A percentile compares a stretch with the other conserved stretches of the same genome.
These are phyloP conservation scores for Drosophila lacicola DNA, from an alignment of 2,888 invertebrate genomes.

Conservation along the genomic window DNA sequence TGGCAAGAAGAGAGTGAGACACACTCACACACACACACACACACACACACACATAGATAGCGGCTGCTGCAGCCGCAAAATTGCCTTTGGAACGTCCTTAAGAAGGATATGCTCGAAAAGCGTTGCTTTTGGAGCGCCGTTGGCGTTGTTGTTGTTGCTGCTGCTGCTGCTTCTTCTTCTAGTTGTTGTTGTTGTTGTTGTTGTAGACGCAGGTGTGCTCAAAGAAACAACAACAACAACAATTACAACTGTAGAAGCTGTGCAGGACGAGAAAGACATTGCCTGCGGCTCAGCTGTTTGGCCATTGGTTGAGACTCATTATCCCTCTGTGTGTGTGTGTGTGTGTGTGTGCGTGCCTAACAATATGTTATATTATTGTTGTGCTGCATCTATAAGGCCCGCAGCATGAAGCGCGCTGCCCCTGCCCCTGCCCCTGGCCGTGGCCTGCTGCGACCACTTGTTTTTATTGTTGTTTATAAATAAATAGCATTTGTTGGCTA, in stretches of 20 bases:
- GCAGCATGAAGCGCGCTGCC: no score
- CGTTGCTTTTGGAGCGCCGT: slow-evolving; percentile 59
- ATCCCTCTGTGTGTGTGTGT: slow-evolving; percentile 4
- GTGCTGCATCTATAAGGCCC: slow-evolving; percentile 10
- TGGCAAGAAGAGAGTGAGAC: slow-evolving; percentile 40
- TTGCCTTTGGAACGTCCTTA: slow-evolving; percentile 85
- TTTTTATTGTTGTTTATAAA: slow-evolving; percentile 41
- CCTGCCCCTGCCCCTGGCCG: no score
- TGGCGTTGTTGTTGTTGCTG: slow-evolving; percentile 36
- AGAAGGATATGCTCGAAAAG: slow-evolving; percentile 80
- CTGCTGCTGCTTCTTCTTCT: slow-evolving; percentile 23
- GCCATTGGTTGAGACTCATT: slow-evolving; percentile 31
- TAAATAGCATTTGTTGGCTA: slow-evolving; percentile 30
- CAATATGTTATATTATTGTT: slow-evolving; percentile 47
- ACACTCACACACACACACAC: slow-evolving; percentile 32
- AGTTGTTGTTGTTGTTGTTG: slow-evolving; percentile 27
- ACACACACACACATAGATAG: slow-evolving; percentile 28
- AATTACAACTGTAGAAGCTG: slow-evolving; percentile 6
- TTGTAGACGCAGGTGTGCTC: slow-evolving; percentile 59
- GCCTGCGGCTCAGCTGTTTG: slow-evolving; percentile 68
- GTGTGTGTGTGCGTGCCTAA: slow-evolving; percentile 29
- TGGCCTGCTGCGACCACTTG: slow-evolving; percentile 31
- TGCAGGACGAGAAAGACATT: slow-evolving; percentile 26
- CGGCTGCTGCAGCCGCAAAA: slow-evolving; percentile 69
- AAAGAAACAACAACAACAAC: slow-evolving; percentile 22